Evolutionary conservation across 2,113 vertebrate species (phyloP).

Genomic region (Narcine bancroftii): DNA sequence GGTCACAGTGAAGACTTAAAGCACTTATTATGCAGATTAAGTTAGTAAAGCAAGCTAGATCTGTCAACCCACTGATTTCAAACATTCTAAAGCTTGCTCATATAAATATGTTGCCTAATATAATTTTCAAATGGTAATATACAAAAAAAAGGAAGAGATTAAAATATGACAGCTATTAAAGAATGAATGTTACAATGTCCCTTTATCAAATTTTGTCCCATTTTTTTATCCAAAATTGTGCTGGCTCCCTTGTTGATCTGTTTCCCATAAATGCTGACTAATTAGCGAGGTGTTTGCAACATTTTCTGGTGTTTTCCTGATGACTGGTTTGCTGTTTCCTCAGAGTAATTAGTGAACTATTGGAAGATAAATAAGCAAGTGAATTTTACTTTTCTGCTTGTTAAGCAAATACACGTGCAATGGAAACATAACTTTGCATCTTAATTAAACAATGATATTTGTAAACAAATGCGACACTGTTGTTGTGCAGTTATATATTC

Average conservation of each 20-base stretch:
- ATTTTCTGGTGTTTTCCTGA: background rate
- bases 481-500: background rate
- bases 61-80: background rate
- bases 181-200: background rate
- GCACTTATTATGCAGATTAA: background rate
- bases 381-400: background rate
- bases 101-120: background rate
- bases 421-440: background rate
- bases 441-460: background rate
- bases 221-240: background rate
- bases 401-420: background rate
- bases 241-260: background rate
- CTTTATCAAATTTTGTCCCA: background rate
- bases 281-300: background rate
- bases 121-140: background rate
- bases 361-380: background rate
- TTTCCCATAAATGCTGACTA: background rate
- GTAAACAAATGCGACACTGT: background rate
- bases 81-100: background rate
- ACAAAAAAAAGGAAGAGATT: background rate
- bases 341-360: background rate
- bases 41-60: background rate
- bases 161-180: background rate
- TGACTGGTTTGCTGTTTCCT: background rate
- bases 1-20: background rate